phyloP scores from a whole-genome alignment of 2,797 vertebrate genomes.

The Agapornis canus region DNA sequence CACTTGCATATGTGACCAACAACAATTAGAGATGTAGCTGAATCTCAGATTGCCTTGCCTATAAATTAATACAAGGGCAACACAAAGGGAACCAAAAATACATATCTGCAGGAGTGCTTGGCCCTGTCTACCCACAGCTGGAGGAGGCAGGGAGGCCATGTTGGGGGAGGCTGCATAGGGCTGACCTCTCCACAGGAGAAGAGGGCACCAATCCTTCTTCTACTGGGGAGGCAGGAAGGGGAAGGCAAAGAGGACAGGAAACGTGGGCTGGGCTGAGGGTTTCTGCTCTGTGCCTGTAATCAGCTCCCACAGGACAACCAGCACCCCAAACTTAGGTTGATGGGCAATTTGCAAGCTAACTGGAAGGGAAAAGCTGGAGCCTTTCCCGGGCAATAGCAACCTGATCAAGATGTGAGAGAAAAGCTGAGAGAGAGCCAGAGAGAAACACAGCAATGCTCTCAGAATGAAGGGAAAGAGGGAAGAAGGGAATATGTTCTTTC shows the following conservation, averaged over 20 bases:
- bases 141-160: neutral
- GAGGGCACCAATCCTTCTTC: neutral
- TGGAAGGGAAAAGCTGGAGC: neutral
- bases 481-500: neutral
- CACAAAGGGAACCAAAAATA: neutral
- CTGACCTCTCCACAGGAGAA: fast-evolving
- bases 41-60: neutral
- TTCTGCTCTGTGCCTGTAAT: neutral
- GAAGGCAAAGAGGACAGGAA: neutral
- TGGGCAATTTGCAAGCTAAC: neutral
- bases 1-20: neutral
- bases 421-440: neutral
- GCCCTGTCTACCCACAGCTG: neutral
- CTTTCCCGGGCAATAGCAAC: neutral
- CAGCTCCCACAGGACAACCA: neutral
- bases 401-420: neutral
- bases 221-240: neutral
- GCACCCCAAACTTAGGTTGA: neutral
- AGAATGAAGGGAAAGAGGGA: neutral
- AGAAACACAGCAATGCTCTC: fast-evolving
- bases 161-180: neutral
- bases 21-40: neutral
- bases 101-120: neutral
- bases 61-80: neutral
- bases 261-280: neutral